Base-by-base conservation (phyloP, 2,888 invertebrate genomes). In the Pammene fasciana region DNA sequence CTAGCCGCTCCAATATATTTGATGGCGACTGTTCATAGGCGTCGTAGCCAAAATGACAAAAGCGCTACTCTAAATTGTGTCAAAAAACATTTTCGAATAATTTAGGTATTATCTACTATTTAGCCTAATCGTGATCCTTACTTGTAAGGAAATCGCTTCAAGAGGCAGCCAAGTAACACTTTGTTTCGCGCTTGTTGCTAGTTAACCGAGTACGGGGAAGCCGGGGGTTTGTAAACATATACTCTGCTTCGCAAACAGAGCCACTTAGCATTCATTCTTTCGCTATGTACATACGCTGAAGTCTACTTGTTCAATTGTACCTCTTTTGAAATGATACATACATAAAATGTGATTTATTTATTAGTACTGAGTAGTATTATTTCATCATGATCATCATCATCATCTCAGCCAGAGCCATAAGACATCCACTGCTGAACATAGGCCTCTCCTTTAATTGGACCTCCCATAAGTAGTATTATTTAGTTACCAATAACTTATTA, bases 171-270 rank as follows among this genome's bases (percentile, higher is more conserved):
- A 59, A 57, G 45, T 26, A 26, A 45, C 45, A 45, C 45, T 45
- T 45, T 59, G 59, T 59, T 59, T 59, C 59, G 46, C 46, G 36
- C 8, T 3, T 61, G 36, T 38, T 61, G 48, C 61, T 50, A 16
- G 50, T 48, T 50, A 50, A 10, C 48, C 36, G 50, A 50, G 34
- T 61, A 61, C 50, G 59, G 59, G 59, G 59, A 61, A 61, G 38
- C 50, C 48, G 36, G 38, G 45, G 50, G 36, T 48, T 61, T 50
- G 61, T 50, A 61, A 50, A 50, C 50, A 61, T 34, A 60, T 48
- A 50, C 50, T 61, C 50, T 38, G 16, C 50, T 61, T 61, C 50
- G 50, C 61, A 61, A 61, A 50, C 61, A 61, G 50, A 50, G 50
- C 48, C 61, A 38, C 61, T 50, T 48, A 48, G 36, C 61, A 38